A percentile compares a stretch with the other conserved stretches of the same genome.
Conservation (phyloP, 2,113 vertebrate species). For the Myiozetetes cayanensis region DNA sequence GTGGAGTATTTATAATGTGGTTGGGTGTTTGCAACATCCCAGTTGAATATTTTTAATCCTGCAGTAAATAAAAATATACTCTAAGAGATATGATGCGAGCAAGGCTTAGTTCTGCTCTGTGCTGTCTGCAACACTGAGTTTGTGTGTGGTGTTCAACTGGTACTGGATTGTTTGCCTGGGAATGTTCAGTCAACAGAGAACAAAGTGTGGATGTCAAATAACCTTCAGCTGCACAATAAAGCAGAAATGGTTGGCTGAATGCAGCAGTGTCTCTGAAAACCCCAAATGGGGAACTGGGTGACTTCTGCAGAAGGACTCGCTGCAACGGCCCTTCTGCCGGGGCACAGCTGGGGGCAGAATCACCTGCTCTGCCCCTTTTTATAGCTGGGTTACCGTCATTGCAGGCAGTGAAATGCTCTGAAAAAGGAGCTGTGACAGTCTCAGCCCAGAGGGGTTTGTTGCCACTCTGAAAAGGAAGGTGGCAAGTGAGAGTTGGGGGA, state of each 20-base stretch:
- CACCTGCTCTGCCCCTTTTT: neutral
- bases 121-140: neutral
- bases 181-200: neutral
- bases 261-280: neutral
- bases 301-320: neutral
- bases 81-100: neutral
- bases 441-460: neutral
- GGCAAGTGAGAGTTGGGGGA: neutral
- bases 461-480: neutral
- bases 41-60: neutral
- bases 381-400: neutral
- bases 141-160: neutral
- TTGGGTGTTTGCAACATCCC: neutral
- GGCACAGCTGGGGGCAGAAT: neutral
- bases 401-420: neutral
- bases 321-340: fast-evolving
- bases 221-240: neutral
- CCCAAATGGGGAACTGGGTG: neutral
- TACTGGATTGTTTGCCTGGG: neutral
- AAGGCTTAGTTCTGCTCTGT: neutral
- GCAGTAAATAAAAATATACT: neutral
- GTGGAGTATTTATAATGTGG: neutral
- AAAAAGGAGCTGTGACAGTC: neutral
- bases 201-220: neutral
- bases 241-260: neutral